phyloP scores from a whole-genome alignment of 1,140 invertebrate species.

The Lepidurus packardi region DNA sequence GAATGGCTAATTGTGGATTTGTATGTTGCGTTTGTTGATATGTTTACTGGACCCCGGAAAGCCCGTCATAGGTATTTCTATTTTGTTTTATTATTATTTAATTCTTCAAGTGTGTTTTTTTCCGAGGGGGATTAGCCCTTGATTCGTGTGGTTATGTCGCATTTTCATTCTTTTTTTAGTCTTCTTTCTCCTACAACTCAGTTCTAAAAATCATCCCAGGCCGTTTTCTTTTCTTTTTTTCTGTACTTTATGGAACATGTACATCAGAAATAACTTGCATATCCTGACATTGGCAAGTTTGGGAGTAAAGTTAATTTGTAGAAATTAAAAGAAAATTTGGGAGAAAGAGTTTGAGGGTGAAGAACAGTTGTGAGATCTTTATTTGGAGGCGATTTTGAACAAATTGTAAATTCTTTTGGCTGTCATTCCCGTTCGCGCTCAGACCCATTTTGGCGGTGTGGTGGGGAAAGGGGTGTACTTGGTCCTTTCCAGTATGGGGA shows the following conservation, averaged over 20 bases:
- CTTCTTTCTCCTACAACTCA: background rate
- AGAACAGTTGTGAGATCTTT: background rate
- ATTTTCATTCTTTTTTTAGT: background rate
- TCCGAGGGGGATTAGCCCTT: background rate
- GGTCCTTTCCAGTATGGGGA: background rate
- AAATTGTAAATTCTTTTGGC: constrained; percentile 3
- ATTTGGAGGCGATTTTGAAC: background rate
- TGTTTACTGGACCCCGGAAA: too few species aligned
- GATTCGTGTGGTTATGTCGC: background rate
- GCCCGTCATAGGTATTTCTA: too few species aligned
- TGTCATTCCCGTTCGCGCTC: background rate
- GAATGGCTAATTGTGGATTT: too few species aligned
- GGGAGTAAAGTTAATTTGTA: background rate
- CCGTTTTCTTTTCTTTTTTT: background rate
- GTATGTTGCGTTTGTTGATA: too few species aligned
- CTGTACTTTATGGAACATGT: background rate
- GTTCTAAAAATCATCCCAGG: background rate
- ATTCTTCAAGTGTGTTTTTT: background rate
- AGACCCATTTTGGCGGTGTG: background rate
- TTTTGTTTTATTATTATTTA: too few species aligned
- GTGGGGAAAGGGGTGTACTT: background rate
- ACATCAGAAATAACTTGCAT: too few species aligned
- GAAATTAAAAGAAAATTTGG: background rate
- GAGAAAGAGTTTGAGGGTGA: background rate
- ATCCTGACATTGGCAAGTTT: background rate